Base-by-base conservation (phyloP, 2,888 invertebrate species). In the Oeneis ivallda region DNA sequence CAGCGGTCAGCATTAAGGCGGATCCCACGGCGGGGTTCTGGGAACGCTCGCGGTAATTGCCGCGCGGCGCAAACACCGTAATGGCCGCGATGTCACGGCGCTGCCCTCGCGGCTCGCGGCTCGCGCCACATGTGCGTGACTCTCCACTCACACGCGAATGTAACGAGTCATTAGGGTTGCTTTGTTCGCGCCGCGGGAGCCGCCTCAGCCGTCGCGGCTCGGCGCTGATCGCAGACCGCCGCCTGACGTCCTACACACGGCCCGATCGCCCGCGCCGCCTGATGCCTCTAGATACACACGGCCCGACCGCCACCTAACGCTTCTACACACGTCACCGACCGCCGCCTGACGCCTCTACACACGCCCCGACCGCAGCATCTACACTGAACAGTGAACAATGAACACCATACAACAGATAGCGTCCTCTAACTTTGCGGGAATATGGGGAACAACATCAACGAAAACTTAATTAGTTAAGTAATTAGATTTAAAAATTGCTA, bases 21-120 rank as follows among this genome's bases (percentile, higher is more conserved):
- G 34, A 34, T 53, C 52, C 19, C 52, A 32, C 52, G 52, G 52
- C 52, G 52, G 49, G 26, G 32, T 53, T n/a, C 52, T 15, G 52
- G 34, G 52, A 49, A 53, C 52, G 13, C 9, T 13, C n/a, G 11
- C 11, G n/a, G 32, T 26, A 32, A 32, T 32, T 52, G 32, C 52
- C 19, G 50, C 32, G 26, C 32, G 17, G 5, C 50, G 34, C 52
- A n/a, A n/a, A 34, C 34, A 53, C 52, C n/a, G n/a, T 53, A 34
- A 53, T 53, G 34, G n/a, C n/a, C n/a, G n/a, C n/a, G n/a, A n/a
- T n/a, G n/a, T n/a, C n/a, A n/a, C n/a, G n/a, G n/a, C n/a, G n/a
- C n/a, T n/a, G n/a, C n/a, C n/a, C n/a, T n/a, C n/a, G n/a, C n/a
- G n/a, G n/a, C n/a, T n/a, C n/a, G n/a, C n/a, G n/a, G 4, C n/a